These are phyloP conservation scores for Argentina silus DNA, from an alignment of 2,797 vertebrate genomes.

Conservation along the genomic window DNA sequence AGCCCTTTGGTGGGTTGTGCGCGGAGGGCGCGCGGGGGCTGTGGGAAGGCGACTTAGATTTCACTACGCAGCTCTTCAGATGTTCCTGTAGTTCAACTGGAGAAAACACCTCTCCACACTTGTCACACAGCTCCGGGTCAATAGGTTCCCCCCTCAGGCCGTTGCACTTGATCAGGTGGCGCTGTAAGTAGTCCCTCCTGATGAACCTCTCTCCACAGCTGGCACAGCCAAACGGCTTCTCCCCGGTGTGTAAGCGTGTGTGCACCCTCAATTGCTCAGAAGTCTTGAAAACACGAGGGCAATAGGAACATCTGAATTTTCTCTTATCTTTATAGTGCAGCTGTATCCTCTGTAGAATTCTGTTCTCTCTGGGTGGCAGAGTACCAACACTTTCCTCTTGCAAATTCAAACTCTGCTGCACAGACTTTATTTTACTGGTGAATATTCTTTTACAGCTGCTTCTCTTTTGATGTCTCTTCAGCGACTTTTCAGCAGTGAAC, in stretches of 20 bases:
- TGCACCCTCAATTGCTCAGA: slow-evolving; percentile 65
- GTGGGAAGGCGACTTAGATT: slow-evolving; percentile 30
- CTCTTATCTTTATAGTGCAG: slow-evolving; percentile 63
- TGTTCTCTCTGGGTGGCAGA: slow-evolving; percentile 42
- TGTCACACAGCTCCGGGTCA: slow-evolving; percentile 64
- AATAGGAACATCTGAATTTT: slow-evolving; percentile 71
- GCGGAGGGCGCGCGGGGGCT: slow-evolving; percentile 19
- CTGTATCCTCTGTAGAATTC: slow-evolving; percentile 64
- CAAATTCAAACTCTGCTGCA: slow-evolving; percentile 18
- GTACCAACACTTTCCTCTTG: slow-evolving; percentile 31
- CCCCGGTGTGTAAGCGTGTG: slow-evolving; percentile 78
- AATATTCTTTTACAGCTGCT: slow-evolving; percentile 54
- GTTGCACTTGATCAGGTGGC: slow-evolving; percentile 73
- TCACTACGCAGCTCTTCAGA: slow-evolving; percentile 55
- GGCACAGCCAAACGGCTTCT: slow-evolving; percentile 75
- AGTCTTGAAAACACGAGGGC: slow-evolving; percentile 72
- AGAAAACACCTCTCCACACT: slow-evolving; percentile 71
- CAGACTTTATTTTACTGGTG: slow-evolving; percentile 11
- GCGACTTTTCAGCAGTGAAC: slow-evolving; percentile 63
- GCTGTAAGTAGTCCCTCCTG: slow-evolving; percentile 76
- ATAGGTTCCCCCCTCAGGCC: slow-evolving; percentile 25
- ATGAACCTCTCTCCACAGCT: slow-evolving; percentile 78
- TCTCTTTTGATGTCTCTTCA: slow-evolving; percentile 63
- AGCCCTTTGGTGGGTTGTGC: slow-evolving; percentile 63
- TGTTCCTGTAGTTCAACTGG: slow-evolving; percentile 57